Evolutionary conservation across 2,113 vertebrate genomes (phyloP).

Genomic region (Oenanthe oenanthe): DNA sequence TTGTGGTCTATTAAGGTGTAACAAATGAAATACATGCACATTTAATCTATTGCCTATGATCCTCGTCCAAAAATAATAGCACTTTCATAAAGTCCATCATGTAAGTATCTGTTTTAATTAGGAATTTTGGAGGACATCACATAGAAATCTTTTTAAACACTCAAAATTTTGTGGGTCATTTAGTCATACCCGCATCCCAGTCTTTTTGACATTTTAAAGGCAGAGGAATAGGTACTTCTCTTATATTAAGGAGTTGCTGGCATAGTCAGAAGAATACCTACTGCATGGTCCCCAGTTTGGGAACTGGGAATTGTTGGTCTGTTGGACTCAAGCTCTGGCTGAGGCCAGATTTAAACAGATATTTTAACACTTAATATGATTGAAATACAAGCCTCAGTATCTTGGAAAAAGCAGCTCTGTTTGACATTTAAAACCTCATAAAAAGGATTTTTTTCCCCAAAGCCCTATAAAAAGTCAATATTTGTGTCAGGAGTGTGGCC

Average conservation of each 20-base stretch:
- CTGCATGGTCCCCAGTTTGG: neutral
- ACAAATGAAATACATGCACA: neutral
- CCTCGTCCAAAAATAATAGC: neutral
- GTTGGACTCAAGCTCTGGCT: neutral
- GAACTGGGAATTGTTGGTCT: neutral
- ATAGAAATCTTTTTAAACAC: neutral
- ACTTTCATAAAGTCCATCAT: neutral
- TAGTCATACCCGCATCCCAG: neutral
- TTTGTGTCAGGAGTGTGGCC: neutral
- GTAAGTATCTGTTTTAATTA: neutral
- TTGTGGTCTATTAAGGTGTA: constrained; percentile 1
- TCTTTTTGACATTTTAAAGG: neutral
- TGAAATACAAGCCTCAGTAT: neutral
- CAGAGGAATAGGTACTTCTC: neutral
- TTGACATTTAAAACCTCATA: neutral
- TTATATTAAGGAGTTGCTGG: neutral
- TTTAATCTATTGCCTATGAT: neutral
- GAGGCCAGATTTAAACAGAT: neutral
- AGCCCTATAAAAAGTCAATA: neutral
- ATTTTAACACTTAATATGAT: neutral
- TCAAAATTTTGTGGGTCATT: neutral
- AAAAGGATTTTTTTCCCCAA: neutral
- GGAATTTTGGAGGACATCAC: neutral
- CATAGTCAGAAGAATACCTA: rapidly evolving
- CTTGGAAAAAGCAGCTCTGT: neutral